Conservation (phyloP, 2,888 invertebrate genomes). For the Hecatera dysodea region DNA sequence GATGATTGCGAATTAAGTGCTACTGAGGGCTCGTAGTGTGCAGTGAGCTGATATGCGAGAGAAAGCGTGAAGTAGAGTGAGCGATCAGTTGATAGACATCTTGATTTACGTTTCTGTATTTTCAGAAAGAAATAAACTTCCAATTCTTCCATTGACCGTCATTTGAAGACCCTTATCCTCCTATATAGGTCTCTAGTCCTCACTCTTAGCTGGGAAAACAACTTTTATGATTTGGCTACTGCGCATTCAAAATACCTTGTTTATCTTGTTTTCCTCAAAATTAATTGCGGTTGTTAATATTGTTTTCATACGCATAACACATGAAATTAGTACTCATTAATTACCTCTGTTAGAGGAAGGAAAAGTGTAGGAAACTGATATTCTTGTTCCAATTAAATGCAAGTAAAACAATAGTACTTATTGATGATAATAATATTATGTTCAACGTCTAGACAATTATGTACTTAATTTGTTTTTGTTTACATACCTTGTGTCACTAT, state of each 20-base stretch:
- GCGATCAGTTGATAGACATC: background rate
- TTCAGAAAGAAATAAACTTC: background rate
- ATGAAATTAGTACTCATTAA: conserved; percentile 12
- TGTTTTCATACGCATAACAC: conserved; percentile 35
- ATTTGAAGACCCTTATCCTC: background rate
- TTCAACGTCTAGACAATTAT: conserved; percentile 44
- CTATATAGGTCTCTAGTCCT: background rate
- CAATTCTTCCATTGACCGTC: background rate
- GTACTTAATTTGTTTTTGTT: conserved; percentile 31
- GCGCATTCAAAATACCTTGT: conserved; percentile 25
- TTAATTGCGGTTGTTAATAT: conserved; percentile 15
- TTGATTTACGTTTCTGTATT: background rate
- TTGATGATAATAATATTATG: conserved; percentile 33
- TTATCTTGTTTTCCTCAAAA: conserved; percentile 44
- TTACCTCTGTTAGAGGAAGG: conserved; percentile 40
- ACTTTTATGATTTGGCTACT: conserved; percentile 1
- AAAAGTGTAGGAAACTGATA: conserved; percentile 53
- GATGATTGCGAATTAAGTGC: conserved; percentile 28
- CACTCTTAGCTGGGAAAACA: background rate
- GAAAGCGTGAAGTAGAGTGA: conserved; percentile 29
- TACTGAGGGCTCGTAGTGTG: conserved; percentile 17
- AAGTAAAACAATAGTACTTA: conserved; percentile 19
- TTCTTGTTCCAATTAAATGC: conserved; percentile 34
- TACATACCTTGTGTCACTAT: conserved; percentile 6
- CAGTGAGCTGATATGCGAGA: conserved; percentile 7